Evolutionary conservation across 1,140 invertebrate genomes (phyloP), one percentile per base, ranked within the genome.

Genomic region (Bombus fervidus): DNA sequence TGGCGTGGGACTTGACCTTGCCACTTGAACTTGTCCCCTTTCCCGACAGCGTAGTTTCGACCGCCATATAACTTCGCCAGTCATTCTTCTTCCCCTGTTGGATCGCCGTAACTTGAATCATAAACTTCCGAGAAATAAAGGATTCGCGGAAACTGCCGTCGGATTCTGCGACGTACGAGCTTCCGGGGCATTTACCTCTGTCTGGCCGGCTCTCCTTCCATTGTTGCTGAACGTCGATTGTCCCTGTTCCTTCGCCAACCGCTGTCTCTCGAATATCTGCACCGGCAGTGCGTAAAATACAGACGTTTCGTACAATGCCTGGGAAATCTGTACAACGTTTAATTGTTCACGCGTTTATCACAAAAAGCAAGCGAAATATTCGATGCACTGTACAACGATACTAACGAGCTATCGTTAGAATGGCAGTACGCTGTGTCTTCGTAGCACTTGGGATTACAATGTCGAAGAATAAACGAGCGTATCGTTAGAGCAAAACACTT

Each of bases 1-100:
- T 64, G 47, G 69, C 25, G 72, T 77, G 79, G 77, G 57, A 72
- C 87, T 85, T 85, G 89, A 88, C 87, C 89, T 89, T 90, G 85
- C 81, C 69, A 81, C 79, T 89, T 87, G 85, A 90, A 89, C 86
- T 87, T 85, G 86, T 77, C 81, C 71, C 85, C 68, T 81, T 83
- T 73, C 18, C 39, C 22, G 31, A 59, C 53, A 4, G 22, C 77
- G 69, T 28, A 41, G 81, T 78, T 80, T 85, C 62, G 64, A 71
- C 77, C 69, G 86, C 47, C 76, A 59, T 77, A 79, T 79, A 87
- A 87, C 79, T 80, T 83, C 75, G 74, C 85, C 85, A 66, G 74
- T 86, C 87, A 75, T 87, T 82, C 87, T 87, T 86, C 87, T 73
- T 79, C 59, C 64, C 68, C 41, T 13, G 31, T 41, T 64, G 74